phyloP scores from a whole-genome alignment of 2,888 invertebrate genomes.

The Tetragonisca angustula region DNA sequence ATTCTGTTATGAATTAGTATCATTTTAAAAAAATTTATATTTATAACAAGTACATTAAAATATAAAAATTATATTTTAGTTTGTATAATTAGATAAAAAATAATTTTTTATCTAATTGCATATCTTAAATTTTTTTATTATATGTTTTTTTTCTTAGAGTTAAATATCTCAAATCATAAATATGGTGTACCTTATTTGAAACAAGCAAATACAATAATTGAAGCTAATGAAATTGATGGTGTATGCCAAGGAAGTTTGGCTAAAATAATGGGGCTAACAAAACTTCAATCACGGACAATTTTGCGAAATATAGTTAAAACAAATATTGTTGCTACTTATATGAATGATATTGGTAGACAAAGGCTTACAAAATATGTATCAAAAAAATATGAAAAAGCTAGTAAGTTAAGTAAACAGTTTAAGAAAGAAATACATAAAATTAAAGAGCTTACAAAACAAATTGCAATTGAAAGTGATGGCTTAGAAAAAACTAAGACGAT shows the following conservation, averaged over 20 bases:
- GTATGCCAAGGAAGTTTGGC: constrained; percentile 84
- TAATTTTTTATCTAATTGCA: background rate
- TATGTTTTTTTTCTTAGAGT: constrained; percentile 63
- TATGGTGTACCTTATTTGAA: constrained; percentile 78
- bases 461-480: constrained; percentile 42
- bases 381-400: constrained; percentile 78
- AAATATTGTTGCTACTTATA: constrained; percentile 84
- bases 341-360: constrained; percentile 86
- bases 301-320: constrained; percentile 84
- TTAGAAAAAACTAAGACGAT: constrained; percentile 21
- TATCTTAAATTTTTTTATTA: constrained; percentile 5
- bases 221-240: constrained; percentile 85
- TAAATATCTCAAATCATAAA: constrained; percentile 75
- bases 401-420: constrained; percentile 77
- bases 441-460: constrained; percentile 75
- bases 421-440: constrained; percentile 79
- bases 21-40: background rate
- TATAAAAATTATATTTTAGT: background rate
- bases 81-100: background rate
- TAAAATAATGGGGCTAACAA: constrained; percentile 83
- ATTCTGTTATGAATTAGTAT: background rate
- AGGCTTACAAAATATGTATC: constrained; percentile 84
- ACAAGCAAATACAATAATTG: constrained; percentile 85
- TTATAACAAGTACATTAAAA: background rate
- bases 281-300: constrained; percentile 84